Percentiles rank a stretch among this genome's conserved stretches.
phyloP scores from a whole-genome alignment of 2,888 invertebrate genomes.

The Luperina testacea region DNA sequence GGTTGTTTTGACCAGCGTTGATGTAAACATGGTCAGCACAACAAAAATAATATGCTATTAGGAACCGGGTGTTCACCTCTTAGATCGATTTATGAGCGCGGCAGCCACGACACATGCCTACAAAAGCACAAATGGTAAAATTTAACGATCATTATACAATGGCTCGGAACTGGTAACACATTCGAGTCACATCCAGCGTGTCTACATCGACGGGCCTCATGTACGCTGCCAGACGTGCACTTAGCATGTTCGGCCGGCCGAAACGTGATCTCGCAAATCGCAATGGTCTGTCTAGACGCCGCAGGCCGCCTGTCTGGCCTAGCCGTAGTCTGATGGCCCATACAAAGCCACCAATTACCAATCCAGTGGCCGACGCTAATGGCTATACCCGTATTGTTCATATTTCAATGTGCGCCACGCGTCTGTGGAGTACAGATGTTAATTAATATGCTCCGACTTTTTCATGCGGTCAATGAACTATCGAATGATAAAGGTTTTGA shows the following conservation, averaged over 20 bases:
- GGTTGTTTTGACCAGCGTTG: neutral
- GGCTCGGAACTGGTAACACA: conserved; percentile 28
- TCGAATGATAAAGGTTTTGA: conserved; percentile 59
- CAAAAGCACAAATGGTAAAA: conserved; percentile 18
- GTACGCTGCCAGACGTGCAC: conserved; percentile 85
- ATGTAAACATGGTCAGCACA: neutral
- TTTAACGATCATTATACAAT: conserved; percentile 33
- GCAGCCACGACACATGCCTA: conserved; percentile 8
- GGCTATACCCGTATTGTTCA: conserved; percentile 68
- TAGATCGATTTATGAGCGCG: conserved; percentile 24
- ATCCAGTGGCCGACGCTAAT: conserved; percentile 68
- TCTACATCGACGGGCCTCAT: conserved; percentile 70
- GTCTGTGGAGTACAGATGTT: conserved; percentile 59
- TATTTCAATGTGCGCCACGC: conserved; percentile 66
- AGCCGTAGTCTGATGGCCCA: conserved; percentile 76
- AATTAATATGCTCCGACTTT: conserved; percentile 63
- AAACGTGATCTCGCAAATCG: conserved; percentile 88
- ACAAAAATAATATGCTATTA: neutral
- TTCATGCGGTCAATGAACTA: conserved; percentile 60
- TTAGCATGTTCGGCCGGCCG: conserved; percentile 87
- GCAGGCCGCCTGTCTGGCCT: conserved; percentile 82
- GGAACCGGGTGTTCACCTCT: conserved; percentile 29
- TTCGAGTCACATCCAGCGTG: conserved; percentile 68
- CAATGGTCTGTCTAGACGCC: conserved; percentile 85
- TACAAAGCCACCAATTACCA: conserved; percentile 83